Evolutionary conservation across 2,888 invertebrate genomes (phyloP).

Genomic region (Diarsia dahlii): DNA sequence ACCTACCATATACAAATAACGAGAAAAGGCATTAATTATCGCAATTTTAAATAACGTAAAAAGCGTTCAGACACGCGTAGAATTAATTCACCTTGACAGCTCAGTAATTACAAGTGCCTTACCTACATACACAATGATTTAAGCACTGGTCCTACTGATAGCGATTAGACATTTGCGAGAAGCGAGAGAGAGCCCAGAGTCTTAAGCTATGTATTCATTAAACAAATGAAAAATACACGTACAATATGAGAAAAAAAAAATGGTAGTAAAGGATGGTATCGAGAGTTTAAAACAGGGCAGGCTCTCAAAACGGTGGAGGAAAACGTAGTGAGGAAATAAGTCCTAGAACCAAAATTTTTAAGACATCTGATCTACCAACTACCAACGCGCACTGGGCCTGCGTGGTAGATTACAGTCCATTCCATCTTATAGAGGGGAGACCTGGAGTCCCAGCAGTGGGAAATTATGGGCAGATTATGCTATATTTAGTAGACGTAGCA

Average conservation of each 20-base stretch:
- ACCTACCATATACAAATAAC: neutral
- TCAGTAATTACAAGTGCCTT: constrained; percentile 23
- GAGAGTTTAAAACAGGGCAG: neutral
- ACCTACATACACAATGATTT: neutral
- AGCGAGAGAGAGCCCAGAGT: neutral
- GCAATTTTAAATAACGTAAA: constrained; percentile 7
- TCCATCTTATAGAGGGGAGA: neutral
- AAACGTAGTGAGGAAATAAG: no score
- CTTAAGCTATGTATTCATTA: no score
- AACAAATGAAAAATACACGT: no score
- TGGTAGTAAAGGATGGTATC: neutral
- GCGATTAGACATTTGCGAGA: neutral
- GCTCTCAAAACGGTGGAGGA: neutral
- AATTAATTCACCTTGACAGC: constrained; percentile 44
- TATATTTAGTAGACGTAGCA: no score
- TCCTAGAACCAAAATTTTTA: no score
- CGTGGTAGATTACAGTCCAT: neutral
- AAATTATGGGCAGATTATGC: no score
- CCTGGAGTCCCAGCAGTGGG: neutral
- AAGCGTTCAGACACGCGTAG: neutral
- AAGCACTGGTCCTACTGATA: neutral
- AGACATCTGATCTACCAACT: neutral
- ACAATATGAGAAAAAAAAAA: no score
- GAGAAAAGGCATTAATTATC: neutral
- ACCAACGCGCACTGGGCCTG: neutral